These are phyloP conservation scores for Chaetodon trifascialis DNA, from an alignment of 2,113 vertebrate species.

Conservation along the genomic window DNA sequence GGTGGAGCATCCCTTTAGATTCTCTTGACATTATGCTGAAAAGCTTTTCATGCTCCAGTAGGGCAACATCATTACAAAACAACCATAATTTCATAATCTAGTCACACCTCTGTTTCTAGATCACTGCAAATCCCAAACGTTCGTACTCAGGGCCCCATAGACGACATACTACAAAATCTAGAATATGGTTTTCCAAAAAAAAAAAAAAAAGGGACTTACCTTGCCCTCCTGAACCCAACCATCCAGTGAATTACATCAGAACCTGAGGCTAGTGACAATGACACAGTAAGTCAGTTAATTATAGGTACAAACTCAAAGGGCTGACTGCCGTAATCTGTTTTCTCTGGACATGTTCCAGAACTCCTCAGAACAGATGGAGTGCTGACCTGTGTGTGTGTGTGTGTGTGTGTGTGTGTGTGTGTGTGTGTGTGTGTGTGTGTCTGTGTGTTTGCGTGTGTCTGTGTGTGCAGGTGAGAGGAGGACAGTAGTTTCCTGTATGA, in stretches of 20 bases:
- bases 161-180: not conserved
- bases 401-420: constrained; percentile 3
- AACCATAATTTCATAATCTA: not conserved
- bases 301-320: not conserved
- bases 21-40: not conserved
- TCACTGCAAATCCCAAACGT: not conserved
- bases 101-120: not conserved
- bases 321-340: not conserved
- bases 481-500: constrained; percentile 93
- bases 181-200: not conserved
- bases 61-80: not conserved
- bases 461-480: constrained; percentile 88
- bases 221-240: not conserved
- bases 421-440: not conserved
- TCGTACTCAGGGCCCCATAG: not conserved
- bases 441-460: constrained; percentile 13
- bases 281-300: not conserved
- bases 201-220: not conserved
- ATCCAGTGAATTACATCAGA: too few species aligned
- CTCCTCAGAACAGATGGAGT: not conserved
- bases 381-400: not conserved
- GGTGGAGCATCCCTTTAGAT: not conserved
- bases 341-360: not conserved
- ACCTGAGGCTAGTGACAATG: not conserved
- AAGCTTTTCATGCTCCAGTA: not conserved